Percentiles rank a stretch among this genome's conserved stretches.
phyloP scores from a whole-genome alignment of 1,140 invertebrate genomes.

The Ptiloglossa arizonensis region DNA sequence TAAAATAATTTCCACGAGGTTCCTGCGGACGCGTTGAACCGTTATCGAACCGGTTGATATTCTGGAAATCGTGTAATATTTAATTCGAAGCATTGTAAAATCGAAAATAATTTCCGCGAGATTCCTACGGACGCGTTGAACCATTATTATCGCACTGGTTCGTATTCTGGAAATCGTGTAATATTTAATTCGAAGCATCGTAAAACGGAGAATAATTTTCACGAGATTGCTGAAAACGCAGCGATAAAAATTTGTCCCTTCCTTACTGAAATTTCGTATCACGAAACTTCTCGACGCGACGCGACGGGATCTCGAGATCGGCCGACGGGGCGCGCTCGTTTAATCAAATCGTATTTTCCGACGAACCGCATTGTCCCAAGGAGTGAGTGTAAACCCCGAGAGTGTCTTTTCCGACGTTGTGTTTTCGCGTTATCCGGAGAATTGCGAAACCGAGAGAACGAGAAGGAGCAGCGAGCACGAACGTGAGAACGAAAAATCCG shows the following conservation, averaged over 20 bases:
- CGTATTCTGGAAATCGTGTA: too few relatives aligned
- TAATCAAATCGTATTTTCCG: conserved; percentile 38
- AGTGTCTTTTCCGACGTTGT: conserved; percentile 28
- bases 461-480: neutral
- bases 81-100: too few relatives aligned
- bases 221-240: neutral
- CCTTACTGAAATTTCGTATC: neutral
- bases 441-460: neutral
- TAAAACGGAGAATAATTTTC: too few relatives aligned
- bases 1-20: too few relatives aligned
- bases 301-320: neutral
- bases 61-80: neutral
- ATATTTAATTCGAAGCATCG: too few relatives aligned
- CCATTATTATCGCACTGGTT: too few relatives aligned
- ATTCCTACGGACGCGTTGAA: too few relatives aligned
- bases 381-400: neutral
- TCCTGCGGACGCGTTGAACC: too few relatives aligned
- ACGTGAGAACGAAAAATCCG: neutral
- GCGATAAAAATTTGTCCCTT: neutral
- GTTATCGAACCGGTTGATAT: neutral
- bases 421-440: neutral
- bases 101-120: too few relatives aligned
- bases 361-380: conserved; percentile 14
- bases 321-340: neutral
- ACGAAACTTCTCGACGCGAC: neutral